These are phyloP conservation scores for Hermatobates lingyangjiaoensis DNA, from an alignment of 1,140 invertebrate genomes.

Conservation along the genomic window DNA sequence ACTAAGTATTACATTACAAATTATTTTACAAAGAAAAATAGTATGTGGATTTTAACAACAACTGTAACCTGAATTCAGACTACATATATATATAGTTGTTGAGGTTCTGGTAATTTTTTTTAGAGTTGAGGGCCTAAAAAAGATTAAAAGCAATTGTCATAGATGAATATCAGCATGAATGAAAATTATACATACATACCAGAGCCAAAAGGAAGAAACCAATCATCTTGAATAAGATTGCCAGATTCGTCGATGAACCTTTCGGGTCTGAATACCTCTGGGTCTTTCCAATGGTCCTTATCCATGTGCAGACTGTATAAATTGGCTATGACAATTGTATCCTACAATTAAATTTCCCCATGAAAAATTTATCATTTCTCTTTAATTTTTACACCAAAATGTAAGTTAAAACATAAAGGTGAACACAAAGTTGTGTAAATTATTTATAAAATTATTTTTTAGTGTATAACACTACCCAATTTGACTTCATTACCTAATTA, in stretches of 20 bases:
- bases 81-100: background rate
- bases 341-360: slow-evolving; percentile 30
- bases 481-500: too few species aligned
- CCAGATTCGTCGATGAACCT: slow-evolving; percentile 43
- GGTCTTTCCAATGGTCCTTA: slow-evolving; percentile 41
- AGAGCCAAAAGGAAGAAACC: slow-evolving; percentile 45
- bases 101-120: too few species aligned
- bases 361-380: too few species aligned
- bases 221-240: slow-evolving; percentile 32
- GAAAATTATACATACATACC: slow-evolving; percentile 29
- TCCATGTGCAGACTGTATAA: slow-evolving; percentile 49
- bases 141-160: background rate
- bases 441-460: too few species aligned
- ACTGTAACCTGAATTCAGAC: background rate
- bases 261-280: slow-evolving; percentile 45
- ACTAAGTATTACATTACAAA: background rate
- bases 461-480: too few species aligned
- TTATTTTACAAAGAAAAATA: background rate
- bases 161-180: background rate
- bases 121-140: too few species aligned
- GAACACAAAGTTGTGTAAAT: too few species aligned
- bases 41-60: background rate
- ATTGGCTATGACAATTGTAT: slow-evolving; percentile 44
- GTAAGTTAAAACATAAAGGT: too few species aligned
- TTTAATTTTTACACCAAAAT: too few species aligned